These are phyloP conservation scores for Xiphorhynchus erythropygius DNA, from an alignment of 2,797 vertebrate species.

Conservation along the genomic window DNA sequence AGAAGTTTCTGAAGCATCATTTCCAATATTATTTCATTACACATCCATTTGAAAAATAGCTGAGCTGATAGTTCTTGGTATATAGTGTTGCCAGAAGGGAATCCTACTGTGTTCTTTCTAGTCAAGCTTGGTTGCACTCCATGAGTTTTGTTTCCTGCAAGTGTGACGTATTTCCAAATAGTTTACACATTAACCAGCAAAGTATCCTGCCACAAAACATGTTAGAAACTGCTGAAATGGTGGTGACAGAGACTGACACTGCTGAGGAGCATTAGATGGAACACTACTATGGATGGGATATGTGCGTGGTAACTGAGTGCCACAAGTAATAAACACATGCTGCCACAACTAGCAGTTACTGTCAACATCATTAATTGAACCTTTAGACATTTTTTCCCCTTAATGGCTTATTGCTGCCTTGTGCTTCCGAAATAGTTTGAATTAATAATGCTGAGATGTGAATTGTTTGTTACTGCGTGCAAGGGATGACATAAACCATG, in stretches of 20 bases:
- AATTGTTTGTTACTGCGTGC: background rate
- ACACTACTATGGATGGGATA: fast-evolving
- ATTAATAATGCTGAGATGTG: background rate
- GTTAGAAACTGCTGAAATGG: background rate
- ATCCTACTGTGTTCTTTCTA: background rate
- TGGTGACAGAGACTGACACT: background rate
- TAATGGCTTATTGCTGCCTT: background rate
- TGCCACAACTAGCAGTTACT: background rate
- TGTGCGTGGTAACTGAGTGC: background rate
- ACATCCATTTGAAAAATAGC: background rate
- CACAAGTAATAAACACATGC: background rate
- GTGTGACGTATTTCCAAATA: background rate
- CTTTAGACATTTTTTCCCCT: background rate
- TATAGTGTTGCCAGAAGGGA: background rate
- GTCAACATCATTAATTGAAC: background rate
- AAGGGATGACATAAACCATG: background rate
- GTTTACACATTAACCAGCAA: background rate
- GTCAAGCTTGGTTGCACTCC: background rate
- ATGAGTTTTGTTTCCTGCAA: background rate
- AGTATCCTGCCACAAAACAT: background rate
- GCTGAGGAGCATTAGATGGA: background rate
- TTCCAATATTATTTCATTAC: background rate
- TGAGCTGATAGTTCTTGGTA: background rate
- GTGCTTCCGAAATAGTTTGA: background rate
- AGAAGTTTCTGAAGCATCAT: background rate